Conservation (phyloP, 2,797 vertebrate genomes). For the Sebastes cheni region DNA sequence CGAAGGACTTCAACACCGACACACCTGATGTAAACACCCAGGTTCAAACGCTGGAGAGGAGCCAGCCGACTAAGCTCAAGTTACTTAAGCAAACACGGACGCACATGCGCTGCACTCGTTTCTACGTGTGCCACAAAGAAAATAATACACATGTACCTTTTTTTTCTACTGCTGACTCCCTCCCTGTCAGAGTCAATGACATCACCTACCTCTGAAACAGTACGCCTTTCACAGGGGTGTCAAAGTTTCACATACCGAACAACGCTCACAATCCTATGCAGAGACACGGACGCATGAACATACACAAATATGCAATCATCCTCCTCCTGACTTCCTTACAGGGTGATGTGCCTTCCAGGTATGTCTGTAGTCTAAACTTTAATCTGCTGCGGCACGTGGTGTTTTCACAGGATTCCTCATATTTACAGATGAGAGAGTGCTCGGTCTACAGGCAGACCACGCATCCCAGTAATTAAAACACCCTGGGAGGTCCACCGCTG, state of each 20-base stretch:
- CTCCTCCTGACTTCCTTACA: constrained; percentile 1
- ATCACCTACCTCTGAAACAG: constrained; percentile 41
- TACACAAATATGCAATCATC: constrained; percentile 1
- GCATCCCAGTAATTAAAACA: constrained; percentile 50
- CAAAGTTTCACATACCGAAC: constrained; percentile 2
- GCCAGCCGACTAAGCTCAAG: constrained; percentile 21
- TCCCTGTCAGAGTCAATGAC: constrained; percentile 3
- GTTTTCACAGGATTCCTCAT: constrained; percentile 55
- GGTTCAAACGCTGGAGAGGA: constrained; percentile 44
- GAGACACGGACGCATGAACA: not conserved
- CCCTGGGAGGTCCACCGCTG: constrained; percentile 52
- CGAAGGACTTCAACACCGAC: constrained; percentile 17
- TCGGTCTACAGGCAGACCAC: constrained; percentile 9
- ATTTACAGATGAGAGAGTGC: constrained; percentile 56
- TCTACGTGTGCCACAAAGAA: constrained; percentile 29
- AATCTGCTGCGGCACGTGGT: constrained; percentile 44
- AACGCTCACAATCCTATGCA: not conserved
- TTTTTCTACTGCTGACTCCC: not conserved
- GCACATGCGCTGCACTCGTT: not conserved
- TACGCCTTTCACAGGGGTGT: constrained; percentile 36
- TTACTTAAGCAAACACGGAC: constrained; percentile 52
- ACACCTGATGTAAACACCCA: constrained; percentile 61
- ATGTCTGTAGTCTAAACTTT: constrained; percentile 47
- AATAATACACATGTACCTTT: constrained; percentile 18
- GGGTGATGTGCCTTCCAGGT: constrained; percentile 46